Conservation (phyloP, 2,797 vertebrate species). For the Gymnoscopelus braueri region DNA sequence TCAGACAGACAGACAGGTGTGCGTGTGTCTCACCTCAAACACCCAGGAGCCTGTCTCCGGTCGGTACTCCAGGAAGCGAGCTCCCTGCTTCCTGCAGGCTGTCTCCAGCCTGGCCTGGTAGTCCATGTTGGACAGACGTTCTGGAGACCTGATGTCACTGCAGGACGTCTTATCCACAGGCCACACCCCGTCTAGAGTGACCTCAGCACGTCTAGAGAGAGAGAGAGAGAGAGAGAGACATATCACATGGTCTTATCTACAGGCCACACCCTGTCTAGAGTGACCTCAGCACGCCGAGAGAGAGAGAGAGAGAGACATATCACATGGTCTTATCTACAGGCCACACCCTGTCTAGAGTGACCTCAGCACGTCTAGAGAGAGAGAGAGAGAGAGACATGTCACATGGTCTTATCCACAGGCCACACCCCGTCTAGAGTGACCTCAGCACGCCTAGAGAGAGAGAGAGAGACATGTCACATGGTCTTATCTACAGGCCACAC, state of each 20-base stretch:
- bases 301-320: not conserved
- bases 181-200: slow-evolving; percentile 96
- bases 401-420: too few relatives aligned
- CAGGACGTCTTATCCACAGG: slow-evolving; percentile 94
- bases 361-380: not conserved
- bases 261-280: too few relatives aligned
- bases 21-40: slow-evolving; percentile 82
- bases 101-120: slow-evolving; percentile 92
- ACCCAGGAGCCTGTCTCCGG: slow-evolving; percentile 97
- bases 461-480: not conserved
- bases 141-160: slow-evolving; percentile 90
- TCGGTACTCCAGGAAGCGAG: slow-evolving; percentile 94
- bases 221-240: too few relatives aligned
- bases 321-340: too few relatives aligned
- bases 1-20: too few relatives aligned
- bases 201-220: slow-evolving; percentile 87
- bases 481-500: too few relatives aligned
- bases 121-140: slow-evolving; percentile 90
- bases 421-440: too few relatives aligned
- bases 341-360: too few relatives aligned
- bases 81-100: slow-evolving; percentile 90
- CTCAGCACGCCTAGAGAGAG: not conserved
- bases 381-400: not conserved
- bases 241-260: too few relatives aligned
- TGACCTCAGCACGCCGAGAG: too few relatives aligned